phyloP scores from a whole-genome alignment of 2,888 invertebrate genomes.

The Philonicus albiceps region DNA sequence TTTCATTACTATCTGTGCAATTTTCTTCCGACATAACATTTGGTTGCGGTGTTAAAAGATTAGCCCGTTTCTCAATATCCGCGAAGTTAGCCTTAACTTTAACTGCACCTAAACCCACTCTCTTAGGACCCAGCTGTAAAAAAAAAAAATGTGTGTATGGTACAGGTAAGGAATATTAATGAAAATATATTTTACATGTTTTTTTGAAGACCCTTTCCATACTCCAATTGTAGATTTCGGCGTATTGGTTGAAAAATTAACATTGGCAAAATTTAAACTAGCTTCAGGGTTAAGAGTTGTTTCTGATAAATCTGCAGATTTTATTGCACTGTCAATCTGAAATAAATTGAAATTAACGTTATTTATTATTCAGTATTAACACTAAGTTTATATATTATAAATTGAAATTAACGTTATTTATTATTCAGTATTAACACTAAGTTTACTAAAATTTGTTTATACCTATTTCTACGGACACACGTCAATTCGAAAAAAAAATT shows the following conservation, averaged over 20 bases:
- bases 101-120: conserved; percentile 91
- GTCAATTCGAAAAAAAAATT: too few species aligned
- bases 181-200: conserved; percentile 67
- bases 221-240: conserved; percentile 77
- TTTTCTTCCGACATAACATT: conserved; percentile 58
- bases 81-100: conserved; percentile 94
- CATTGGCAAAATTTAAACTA: conserved; percentile 60
- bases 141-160: too few species aligned
- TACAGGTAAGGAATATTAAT: not conserved
- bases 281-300: conserved; percentile 54
- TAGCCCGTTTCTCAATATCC: conserved; percentile 91
- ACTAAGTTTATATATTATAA: too few species aligned
- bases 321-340: not conserved
- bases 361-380: not conserved
- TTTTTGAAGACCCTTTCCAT: conserved; percentile 74
- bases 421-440: not conserved
- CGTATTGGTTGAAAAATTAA: conserved; percentile 54
- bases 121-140: conserved; percentile 81
- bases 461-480: too few species aligned
- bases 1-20: conserved; percentile 70
- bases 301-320: not conserved
- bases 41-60: conserved; percentile 80
- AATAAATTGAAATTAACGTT: not conserved
- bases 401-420: not conserved
- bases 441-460: too few species aligned